Evolutionary conservation across 2,797 vertebrate species (phyloP).

Genomic region (Gymnopithys bicolor): DNA sequence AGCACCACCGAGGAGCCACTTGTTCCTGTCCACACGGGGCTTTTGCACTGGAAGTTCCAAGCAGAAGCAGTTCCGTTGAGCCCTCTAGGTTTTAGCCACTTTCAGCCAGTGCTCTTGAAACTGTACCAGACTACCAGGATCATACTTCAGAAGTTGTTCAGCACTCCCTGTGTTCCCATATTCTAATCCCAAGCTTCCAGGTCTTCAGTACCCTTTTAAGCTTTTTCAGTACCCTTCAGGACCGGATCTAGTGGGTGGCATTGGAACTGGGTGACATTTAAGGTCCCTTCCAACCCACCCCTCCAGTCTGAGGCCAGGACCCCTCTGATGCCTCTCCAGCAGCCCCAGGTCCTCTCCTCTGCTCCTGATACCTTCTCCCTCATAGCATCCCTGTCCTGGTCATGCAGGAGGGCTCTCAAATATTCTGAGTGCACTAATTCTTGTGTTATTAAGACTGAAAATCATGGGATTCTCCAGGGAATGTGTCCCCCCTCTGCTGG

Average conservation of each 20-base stretch:
- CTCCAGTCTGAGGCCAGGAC: neutral
- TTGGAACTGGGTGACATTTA: neutral
- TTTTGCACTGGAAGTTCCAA: neutral
- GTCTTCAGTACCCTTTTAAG: neutral
- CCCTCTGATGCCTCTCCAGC: neutral
- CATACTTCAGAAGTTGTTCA: rapidly evolving
- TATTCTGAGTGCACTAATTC: neutral
- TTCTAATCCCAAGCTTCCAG: neutral
- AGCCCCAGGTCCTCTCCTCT: neutral
- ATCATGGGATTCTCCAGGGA: neutral
- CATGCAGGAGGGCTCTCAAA: rapidly evolving
- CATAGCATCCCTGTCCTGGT: neutral
- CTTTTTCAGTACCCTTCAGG: neutral
- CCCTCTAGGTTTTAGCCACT: neutral
- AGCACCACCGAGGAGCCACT: neutral
- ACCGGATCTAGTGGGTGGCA: neutral
- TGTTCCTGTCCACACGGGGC: rapidly evolving
- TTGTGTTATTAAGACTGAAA: neutral
- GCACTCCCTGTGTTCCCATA: rapidly evolving
- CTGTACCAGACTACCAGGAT: rapidly evolving
- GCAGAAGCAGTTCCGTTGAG: neutral
- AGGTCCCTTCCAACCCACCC: neutral
- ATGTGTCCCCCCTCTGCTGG: neutral
- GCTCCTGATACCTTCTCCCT: neutral
- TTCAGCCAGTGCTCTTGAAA: neutral